A percentile compares a stretch with the other conserved stretches of the same genome.
Conservation (phyloP, 2,888 invertebrate genomes). For the Dastarcus helophoroides region DNA sequence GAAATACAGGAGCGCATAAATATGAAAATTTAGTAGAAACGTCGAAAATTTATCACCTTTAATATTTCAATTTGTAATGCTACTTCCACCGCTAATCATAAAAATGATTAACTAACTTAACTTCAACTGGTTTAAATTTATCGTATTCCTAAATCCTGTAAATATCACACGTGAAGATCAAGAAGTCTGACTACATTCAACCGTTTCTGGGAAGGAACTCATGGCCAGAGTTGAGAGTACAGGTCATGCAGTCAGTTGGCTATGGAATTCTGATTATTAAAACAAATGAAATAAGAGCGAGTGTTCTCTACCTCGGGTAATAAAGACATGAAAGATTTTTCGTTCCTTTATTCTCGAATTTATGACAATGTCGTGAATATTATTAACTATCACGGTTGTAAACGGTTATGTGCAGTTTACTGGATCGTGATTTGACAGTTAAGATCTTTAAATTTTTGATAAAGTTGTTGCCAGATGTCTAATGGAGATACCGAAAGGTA, state of each 20-base stretch:
- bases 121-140: conserved; percentile 17
- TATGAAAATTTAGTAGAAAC: too few relatives aligned
- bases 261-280: conserved; percentile 20
- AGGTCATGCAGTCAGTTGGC: conserved; percentile 17
- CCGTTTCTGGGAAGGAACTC: conserved; percentile 15
- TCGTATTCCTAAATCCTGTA: conserved; percentile 15
- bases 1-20: too few relatives aligned
- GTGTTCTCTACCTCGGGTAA: conserved; percentile 15
- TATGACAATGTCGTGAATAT: neutral
- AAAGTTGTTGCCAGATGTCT: too few relatives aligned
- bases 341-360: neutral
- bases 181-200: conserved; percentile 19
- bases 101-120: conserved; percentile 19
- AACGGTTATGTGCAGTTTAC: neutral
- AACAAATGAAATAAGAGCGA: conserved; percentile 20
- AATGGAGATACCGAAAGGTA: too few relatives aligned
- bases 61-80: too few relatives aligned
- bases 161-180: conserved; percentile 21
- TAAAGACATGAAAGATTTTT: conserved; percentile 14
- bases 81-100: too few relatives aligned
- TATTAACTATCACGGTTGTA: conserved; percentile 1
- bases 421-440: conserved; percentile 1
- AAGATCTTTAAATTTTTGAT: too few relatives aligned
- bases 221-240: conserved; percentile 19
- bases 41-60: too few relatives aligned